Conservation (phyloP, 2,888 invertebrate species). For the Leptopilina myrica region DNA sequence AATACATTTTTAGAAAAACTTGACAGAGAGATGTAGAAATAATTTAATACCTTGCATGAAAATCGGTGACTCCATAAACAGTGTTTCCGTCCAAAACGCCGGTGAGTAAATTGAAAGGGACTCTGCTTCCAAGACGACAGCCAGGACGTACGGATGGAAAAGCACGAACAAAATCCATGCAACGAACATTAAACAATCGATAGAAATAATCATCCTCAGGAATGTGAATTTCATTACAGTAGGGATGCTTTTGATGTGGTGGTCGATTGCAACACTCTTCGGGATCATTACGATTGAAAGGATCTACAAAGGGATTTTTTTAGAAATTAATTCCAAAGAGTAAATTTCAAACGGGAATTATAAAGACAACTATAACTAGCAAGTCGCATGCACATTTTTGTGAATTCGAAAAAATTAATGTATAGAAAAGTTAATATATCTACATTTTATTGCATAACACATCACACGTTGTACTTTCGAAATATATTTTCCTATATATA, state of each 20-base stretch:
- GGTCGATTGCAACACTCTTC: constrained; percentile 93
- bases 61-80: constrained; percentile 91
- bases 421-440: neutral
- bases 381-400: neutral
- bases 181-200: constrained; percentile 88
- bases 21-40: neutral
- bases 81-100: constrained; percentile 93
- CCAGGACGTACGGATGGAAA: constrained; percentile 92
- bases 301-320: constrained; percentile 79
- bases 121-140: constrained; percentile 90
- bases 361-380: neutral
- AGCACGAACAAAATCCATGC: constrained; percentile 93
- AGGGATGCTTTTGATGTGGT: constrained; percentile 90
- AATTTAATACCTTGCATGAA: constrained; percentile 83
- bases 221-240: constrained; percentile 92
- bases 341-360: neutral
- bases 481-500: constrained; percentile 18
- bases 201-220: constrained; percentile 96
- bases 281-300: constrained; percentile 91
- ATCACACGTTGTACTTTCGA: constrained; percentile 22
- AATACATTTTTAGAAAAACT: neutral
- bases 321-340: neutral
- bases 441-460: constrained; percentile 17
- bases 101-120: constrained; percentile 91
- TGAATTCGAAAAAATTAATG: neutral